phyloP scores from a whole-genome alignment of 2,888 invertebrate genomes.

The Apotomis capreana region DNA sequence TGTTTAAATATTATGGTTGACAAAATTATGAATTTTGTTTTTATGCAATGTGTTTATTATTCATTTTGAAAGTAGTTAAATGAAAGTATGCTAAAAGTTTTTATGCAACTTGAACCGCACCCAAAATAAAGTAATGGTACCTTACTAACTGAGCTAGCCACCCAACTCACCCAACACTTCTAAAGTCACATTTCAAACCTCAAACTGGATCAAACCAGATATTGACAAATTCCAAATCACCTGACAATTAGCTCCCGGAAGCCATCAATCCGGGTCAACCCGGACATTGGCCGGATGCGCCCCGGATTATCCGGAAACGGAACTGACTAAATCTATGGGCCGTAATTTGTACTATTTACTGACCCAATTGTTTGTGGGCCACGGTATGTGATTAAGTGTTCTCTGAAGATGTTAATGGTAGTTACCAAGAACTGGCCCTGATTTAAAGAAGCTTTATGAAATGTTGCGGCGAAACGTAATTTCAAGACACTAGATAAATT shows the following conservation, averaged over 20 bases:
- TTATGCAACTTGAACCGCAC: no score
- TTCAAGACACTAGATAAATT: no score
- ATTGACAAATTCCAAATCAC: conserved; percentile 39
- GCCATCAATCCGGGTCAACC: conserved; percentile 42
- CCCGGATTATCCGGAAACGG: conserved; percentile 40
- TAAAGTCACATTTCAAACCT: conserved; percentile 1
- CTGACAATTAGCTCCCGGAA: conserved; percentile 44
- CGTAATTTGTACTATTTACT: conserved; percentile 37
- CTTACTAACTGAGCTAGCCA: no score
- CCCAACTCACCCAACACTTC: neutral
- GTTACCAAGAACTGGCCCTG: no score
- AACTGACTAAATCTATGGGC: conserved; percentile 36
- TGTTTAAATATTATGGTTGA: no score
- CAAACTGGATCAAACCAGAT: conserved; percentile 1
- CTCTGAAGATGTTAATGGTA: conserved; percentile 1
- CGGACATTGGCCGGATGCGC: conserved; percentile 31
- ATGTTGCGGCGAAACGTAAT: no score
- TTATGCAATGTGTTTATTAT: no score
- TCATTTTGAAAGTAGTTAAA: no score
- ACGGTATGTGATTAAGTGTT: neutral
- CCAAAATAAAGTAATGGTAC: no score
- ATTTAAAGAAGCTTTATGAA: no score
- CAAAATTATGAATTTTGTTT: no score
- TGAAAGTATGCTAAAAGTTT: no score
- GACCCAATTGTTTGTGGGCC: conserved; percentile 25